Base-by-base conservation (phyloP, 2,888 invertebrate genomes). In the Lasiommata megera region DNA sequence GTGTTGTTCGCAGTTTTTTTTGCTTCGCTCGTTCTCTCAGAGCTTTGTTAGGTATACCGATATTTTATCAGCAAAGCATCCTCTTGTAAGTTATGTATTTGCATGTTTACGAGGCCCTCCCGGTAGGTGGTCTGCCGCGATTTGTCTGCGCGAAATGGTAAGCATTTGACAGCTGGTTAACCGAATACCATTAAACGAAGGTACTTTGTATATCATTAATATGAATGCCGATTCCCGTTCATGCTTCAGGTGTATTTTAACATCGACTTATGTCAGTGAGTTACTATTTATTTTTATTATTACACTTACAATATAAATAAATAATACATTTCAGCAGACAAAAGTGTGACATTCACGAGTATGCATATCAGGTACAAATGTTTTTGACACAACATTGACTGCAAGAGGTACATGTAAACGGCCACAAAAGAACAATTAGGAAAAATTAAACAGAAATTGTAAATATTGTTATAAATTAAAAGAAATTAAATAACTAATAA, bases 91-190 rank as follows among this genome's bases (percentile, higher is more conserved):
- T 80, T 84, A 83, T 83, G 82, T 76, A 84, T 86, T 84, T 80
- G 77, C 84, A 85, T 84, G 79, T 85, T 85, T 84, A 87, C 80
- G 82, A 82, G 76, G 69, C 66, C 68, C 69, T 50, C 84, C 64
- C 85, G 57, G 85, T 78, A 74, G 88, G 89, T 84, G 89, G 88
- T 82, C 88, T 66, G 65, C 63, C 62, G 78, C 80, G 80, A 86
- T 88, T 84, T 84, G 86, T 87, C 76, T 76, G 62, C 46, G 75
- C 70, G 70, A 74, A 82, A 80, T 82, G 77, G 79, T 79, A 71
- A 79, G 77, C 78, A 71, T 74, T 72, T 81, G 84, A 84, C 84
- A 82, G 82, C 70, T 76, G 80, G 76, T 80, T 82, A 82, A 79
- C 77, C 73, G 76, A 77, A 73, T 76, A 76, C 80, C 79, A 87